Evolutionary conservation across 2,113 vertebrate species (phyloP).

Genomic region (Verasper variegatus): DNA sequence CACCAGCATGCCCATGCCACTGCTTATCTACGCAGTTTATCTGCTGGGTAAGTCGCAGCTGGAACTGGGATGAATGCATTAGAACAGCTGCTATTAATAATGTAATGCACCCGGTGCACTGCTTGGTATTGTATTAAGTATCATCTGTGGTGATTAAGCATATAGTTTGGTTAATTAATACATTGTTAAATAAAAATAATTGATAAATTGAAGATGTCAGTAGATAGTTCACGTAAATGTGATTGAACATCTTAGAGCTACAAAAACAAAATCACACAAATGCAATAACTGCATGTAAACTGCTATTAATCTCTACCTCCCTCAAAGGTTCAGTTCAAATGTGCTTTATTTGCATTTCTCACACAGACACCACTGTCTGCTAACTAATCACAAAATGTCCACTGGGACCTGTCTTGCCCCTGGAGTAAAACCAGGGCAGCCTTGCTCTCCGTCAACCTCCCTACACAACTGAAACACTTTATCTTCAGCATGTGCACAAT

Average conservation of each 20-base stretch:
- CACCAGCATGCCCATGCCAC: slow-evolving; percentile 68
- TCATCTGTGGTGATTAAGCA: neutral
- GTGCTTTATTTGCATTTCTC: slow-evolving; percentile 12
- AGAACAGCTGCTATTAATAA: slow-evolving; percentile 40
- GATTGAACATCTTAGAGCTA: neutral
- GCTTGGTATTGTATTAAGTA: slow-evolving; percentile 7
- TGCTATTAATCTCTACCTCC: neutral
- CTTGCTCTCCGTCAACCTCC: neutral
- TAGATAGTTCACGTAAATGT: neutral
- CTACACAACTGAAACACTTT: neutral
- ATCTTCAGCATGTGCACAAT: neutral
- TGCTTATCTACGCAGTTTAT: slow-evolving; percentile 74
- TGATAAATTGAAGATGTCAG: neutral
- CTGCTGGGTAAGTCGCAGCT: slow-evolving; percentile 40
- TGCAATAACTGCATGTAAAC: slow-evolving; percentile 4
- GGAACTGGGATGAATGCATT: slow-evolving; percentile 37
- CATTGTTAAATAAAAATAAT: neutral
- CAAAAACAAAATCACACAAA: neutral
- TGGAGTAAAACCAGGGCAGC: neutral
- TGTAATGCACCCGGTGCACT: neutral
- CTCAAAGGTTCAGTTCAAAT: neutral
- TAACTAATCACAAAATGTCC: slow-evolving; percentile 24
- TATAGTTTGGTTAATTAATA: neutral
- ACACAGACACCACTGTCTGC: slow-evolving; percentile 4
- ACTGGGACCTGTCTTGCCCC: neutral